Evolutionary conservation across 2,888 invertebrate species (phyloP).

Genomic region (Boloria selene): DNA sequence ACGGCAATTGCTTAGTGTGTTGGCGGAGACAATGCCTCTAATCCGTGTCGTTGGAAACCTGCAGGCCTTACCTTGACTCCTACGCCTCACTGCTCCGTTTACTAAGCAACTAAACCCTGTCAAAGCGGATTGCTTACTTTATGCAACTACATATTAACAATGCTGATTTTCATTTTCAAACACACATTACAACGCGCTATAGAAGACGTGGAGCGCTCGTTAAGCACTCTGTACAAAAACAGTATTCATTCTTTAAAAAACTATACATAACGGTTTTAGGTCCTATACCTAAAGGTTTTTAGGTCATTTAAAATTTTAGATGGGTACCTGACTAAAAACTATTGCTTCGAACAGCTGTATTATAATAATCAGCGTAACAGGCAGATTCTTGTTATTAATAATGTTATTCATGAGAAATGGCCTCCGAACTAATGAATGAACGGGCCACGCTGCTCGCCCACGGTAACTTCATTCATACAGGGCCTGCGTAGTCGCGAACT

Average conservation of each 20-base stretch:
- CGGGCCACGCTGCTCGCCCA: slow-evolving; percentile 64
- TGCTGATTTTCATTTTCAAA: background rate
- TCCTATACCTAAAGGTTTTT: no score
- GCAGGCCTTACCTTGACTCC: slow-evolving; percentile 82
- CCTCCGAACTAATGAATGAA: slow-evolving; percentile 79
- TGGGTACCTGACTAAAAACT: background rate
- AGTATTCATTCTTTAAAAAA: no score
- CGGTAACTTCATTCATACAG: slow-evolving; percentile 74
- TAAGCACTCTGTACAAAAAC: no score
- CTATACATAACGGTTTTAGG: no score
- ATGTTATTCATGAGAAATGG: slow-evolving; percentile 77
- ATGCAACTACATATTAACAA: slow-evolving; percentile 15
- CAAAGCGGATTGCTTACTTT: slow-evolving; percentile 23
- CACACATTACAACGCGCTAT: background rate
- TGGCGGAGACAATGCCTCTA: slow-evolving; percentile 77
- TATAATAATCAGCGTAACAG: slow-evolving; percentile 57
- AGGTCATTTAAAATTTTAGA: background rate
- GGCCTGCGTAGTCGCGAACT: slow-evolving; percentile 68
- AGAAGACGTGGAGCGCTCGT: background rate
- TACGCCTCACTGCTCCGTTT: slow-evolving; percentile 72
- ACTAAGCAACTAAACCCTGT: slow-evolving; percentile 49
- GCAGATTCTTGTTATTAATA: slow-evolving; percentile 61
- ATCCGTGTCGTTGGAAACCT: slow-evolving; percentile 63
- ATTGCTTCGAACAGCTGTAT: slow-evolving; percentile 44
- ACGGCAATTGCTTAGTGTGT: slow-evolving; percentile 64